Evolutionary conservation across 1,140 invertebrate genomes (phyloP), one percentile per base, ranked within the genome.

Genomic region (Philotrypesis tridentata): DNA sequence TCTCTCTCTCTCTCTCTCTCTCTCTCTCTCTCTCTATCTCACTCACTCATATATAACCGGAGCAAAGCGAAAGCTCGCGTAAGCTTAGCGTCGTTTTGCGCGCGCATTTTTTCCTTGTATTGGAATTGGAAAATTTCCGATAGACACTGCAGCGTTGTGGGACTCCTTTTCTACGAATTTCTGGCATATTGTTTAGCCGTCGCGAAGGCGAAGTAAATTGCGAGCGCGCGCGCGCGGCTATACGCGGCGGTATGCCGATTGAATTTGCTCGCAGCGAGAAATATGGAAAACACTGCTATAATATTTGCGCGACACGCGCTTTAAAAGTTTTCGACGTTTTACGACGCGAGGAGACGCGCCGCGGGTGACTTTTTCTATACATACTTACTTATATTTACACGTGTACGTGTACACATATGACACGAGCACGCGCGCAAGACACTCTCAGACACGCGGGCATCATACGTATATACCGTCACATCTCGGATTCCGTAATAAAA

Each of bases 401-500:
- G 5, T 17, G 21, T n/a, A 17, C 1, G 21, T n/a, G 7, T n/a
- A 5, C n/a, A 17, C n/a, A n/a, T 7, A n/a, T n/a, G 21, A 17
- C 17, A n/a, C 9, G 33, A 5, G 33, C 9, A 37, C 33, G 33
- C 33, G 9, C 33, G 9, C 33, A 37, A 37, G 9, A 5, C 3
- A 37, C n/a, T n/a, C n/a, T n/a, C n/a, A 37, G 33, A 37, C 33
- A 37, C 33, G 9, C 33, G 9, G n/a, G n/a, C n/a, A n/a, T n/a
- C n/a, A n/a, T n/a, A n/a, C n/a, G n/a, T n/a, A n/a, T n/a, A 37
- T 11, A 11, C n/a, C 55, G 55, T 4, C 4, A 8, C 12, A 29
- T 23, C 12, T 9, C 77, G 60, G 11, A 55, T 61, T 37, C 48
- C 79, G 70, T 25, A 80, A 75, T 80, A 80, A 80, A 80, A 80